Conservation (phyloP, 2,888 invertebrate species). For the Polietes domitor region DNA sequence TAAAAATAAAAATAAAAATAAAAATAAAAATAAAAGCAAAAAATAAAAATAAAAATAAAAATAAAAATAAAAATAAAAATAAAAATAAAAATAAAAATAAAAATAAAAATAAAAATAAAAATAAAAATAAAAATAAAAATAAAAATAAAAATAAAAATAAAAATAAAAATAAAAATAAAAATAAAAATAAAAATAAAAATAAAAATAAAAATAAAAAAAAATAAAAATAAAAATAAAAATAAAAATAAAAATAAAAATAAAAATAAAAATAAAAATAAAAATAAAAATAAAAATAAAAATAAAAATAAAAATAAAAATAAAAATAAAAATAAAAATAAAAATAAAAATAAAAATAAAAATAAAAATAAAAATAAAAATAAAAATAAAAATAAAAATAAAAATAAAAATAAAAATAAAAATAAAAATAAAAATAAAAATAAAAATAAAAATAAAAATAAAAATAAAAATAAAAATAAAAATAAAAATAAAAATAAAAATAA, state of each 20-base stretch:
- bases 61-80: conserved; percentile 41
- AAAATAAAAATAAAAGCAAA: conserved; percentile 4
- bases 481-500: background rate
- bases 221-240: background rate
- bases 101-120: conserved; percentile 16
- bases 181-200: background rate
- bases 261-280: background rate
- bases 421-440: background rate
- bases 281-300: background rate
- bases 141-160: background rate
- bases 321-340: background rate
- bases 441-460: background rate
- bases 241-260: background rate
- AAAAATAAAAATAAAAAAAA: background rate
- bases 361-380: background rate
- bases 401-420: background rate
- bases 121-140: background rate
- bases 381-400: background rate
- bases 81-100: background rate
- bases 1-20: conserved; percentile 9
- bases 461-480: background rate
- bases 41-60: conserved; percentile 61
- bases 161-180: background rate
- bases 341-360: background rate
- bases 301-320: background rate